Base-by-base conservation (phyloP, 2,797 vertebrate species). In the Rallus crepitans region DNA sequence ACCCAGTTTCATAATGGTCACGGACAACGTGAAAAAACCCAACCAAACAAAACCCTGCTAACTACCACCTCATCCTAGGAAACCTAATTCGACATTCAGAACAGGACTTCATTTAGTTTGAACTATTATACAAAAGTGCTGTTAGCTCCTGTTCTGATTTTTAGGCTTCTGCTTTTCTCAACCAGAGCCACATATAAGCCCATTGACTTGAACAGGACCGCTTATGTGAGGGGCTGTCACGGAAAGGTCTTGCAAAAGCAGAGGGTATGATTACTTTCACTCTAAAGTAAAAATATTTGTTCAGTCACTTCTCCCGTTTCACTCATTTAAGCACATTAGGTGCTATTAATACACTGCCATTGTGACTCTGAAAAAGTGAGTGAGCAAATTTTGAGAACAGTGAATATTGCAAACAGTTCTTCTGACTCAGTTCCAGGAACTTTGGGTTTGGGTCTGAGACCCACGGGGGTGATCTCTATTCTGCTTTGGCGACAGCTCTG, bases 121-220 rank as follows among this genome's bases (percentile, higher is more conserved):
- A 82, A 33, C 47, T 56, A 7, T 72, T 42, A 23, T 3, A 27
- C 10, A 0, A 3, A 5, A 37, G 16, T 24, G 35, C 31, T 66
- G 24, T 85, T 79, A 59, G 37, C 6, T 23, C 27, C 33, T 39
- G 47, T 60, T 70, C 37, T 42, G 35, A 57, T 35, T 71, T 70
- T 75, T 28, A 57, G n/a, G 28, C n/a, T 83, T 72, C 30, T 93
- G 45, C 40, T 69, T 85, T 91, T 82, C 87, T 75, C 30, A 75
- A 9, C 11, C 20, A 19, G 18, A 72, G 71, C n/a, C 20, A 48
- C 57, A 50, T 10, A 40, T 48, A 82, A 92, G 19, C 6, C 9
- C 3, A 0, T 13, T 68, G 53, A 15, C 79, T 79, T 35, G 11
- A 71, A 27, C 1, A 79, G 18, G 16, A 55, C 5, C 5, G 2